Evolutionary conservation across 1,140 invertebrate genomes (phyloP).

Genomic region (Proales similis): DNA sequence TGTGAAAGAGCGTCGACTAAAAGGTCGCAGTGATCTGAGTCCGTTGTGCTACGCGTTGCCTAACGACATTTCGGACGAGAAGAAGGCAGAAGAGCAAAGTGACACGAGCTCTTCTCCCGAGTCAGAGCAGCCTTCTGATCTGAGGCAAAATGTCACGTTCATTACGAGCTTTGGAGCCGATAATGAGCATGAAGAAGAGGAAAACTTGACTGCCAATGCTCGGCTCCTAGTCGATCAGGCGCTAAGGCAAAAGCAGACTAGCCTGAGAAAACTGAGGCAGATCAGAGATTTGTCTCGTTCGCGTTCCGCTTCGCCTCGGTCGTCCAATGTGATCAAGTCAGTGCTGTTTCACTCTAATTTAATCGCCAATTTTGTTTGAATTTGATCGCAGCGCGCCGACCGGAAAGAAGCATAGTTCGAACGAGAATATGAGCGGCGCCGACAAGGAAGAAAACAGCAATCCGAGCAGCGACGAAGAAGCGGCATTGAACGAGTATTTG

Average conservation of each 20-base stretch:
- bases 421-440: too few species aligned
- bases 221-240: too few species aligned
- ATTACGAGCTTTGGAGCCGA: constrained; percentile 32
- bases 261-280: too few species aligned
- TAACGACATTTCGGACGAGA: not conserved
- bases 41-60: constrained; percentile 17
- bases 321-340: too few species aligned
- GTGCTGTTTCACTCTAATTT: too few species aligned
- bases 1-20: constrained; percentile 24
- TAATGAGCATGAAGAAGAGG: constrained; percentile 4
- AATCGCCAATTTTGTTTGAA: too few species aligned
- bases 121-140: constrained; percentile 16
- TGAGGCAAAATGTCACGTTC: constrained; percentile 8
- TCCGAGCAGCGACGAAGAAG: constrained; percentile 15
- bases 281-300: too few species aligned
- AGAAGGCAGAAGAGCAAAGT: constrained; percentile 14
- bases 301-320: too few species aligned
- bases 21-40: constrained; percentile 11
- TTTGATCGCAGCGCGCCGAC: too few species aligned
- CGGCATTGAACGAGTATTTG: constrained; percentile 19
- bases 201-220: too few species aligned
- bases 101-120: not conserved
- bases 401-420: too few species aligned
- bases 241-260: too few species aligned
- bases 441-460: not conserved